phyloP scores from a whole-genome alignment of 2,888 invertebrate species.

The Auanema sp. region DNA sequence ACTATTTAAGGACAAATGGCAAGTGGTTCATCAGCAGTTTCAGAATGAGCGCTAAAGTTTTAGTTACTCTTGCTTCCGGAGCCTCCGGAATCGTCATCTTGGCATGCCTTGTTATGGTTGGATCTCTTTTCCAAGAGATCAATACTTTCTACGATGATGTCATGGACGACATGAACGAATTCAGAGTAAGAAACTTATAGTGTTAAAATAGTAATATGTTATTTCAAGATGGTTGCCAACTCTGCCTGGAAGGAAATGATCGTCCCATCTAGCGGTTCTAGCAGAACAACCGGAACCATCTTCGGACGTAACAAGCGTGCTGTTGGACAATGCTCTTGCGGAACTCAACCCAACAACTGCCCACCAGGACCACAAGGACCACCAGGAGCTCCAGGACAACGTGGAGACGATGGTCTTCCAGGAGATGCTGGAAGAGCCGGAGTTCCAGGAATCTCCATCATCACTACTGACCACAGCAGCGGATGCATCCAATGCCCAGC shows the following conservation, averaged over 20 bases:
- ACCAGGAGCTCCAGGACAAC: slow-evolving; percentile 43
- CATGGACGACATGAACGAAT: slow-evolving; percentile 51
- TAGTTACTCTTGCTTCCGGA: slow-evolving; percentile 42
- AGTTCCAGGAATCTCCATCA: slow-evolving; percentile 33
- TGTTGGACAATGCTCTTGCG: slow-evolving; percentile 43
- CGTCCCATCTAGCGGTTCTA: slow-evolving; percentile 26
- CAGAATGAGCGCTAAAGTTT: slow-evolving; percentile 41
- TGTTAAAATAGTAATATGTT: neutral
- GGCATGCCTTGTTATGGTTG: slow-evolving; percentile 47
- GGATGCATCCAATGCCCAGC: slow-evolving; percentile 52
- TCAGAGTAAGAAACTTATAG: slow-evolving; percentile 38
- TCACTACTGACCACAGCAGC: slow-evolving; percentile 29
- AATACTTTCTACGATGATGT: slow-evolving; percentile 52
- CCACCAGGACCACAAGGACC: slow-evolving; percentile 51
- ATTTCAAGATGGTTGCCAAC: slow-evolving; percentile 39
- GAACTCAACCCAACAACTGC: slow-evolving; percentile 44
- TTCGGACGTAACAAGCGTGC: slow-evolving; percentile 49
- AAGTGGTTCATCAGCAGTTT: neutral
- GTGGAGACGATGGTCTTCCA: slow-evolving; percentile 48
- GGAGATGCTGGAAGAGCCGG: slow-evolving; percentile 41
- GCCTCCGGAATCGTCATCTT: slow-evolving; percentile 47
- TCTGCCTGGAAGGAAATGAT: slow-evolving; percentile 51
- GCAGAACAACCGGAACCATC: slow-evolving; percentile 25
- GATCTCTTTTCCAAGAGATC: slow-evolving; percentile 53
- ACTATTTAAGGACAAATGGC: slow-evolving; percentile 8